Base-by-base conservation (phyloP, 1,140 invertebrate species). In the Batillaria attramentaria region DNA sequence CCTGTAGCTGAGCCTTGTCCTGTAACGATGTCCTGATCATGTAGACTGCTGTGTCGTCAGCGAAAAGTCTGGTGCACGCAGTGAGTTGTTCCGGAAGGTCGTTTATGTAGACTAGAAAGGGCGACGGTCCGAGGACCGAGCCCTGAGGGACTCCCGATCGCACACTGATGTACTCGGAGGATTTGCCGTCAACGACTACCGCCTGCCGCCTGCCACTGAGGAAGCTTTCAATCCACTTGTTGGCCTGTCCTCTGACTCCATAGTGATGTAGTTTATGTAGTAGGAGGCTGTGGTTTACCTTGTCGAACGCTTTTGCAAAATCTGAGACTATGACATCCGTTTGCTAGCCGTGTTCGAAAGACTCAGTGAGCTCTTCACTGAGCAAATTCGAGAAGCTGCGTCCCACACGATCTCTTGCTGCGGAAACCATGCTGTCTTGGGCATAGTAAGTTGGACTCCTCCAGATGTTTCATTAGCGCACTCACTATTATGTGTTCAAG, bases 51-150 rank as follows among this genome's bases (percentile, higher is more conserved):
- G 70, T 73, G 43, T 73, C 43, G 24, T 73, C 43, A 5, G 43
- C 70, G 42, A 73, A 73, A 18, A 73, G 31, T 31, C 42, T 10
- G 20, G 16, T 18, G 35, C 20, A 16, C 6, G 70, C 42, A 18
- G 70, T 50, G 41, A 73, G 70, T 33, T 57, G 35, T 10, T 73
- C 70, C 1, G 70, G 70, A 3, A 73, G 28, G 35, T 73, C 70
- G 35, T 73, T 54, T 0, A 54, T 73, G 43, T 81, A 82, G 62
- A 43, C 73, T n/a, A 79, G 54, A 60, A 82, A 28, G 72, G 77
- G 31, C 77, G 73, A 24, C 4, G 54, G 54, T 65, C 62, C 62
- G 16, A 33, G 28, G 16, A 65, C 62, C 8, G 62, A 65, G 24
- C 62, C 62, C 62, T 65, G 62, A 35, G 62, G 62, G 18, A 65